A percentile compares a stretch with the other conserved stretches of the same genome.
Evolutionary conservation across 1,140 invertebrate genomes (phyloP).

Genomic region (Lethocerus indicus): DNA sequence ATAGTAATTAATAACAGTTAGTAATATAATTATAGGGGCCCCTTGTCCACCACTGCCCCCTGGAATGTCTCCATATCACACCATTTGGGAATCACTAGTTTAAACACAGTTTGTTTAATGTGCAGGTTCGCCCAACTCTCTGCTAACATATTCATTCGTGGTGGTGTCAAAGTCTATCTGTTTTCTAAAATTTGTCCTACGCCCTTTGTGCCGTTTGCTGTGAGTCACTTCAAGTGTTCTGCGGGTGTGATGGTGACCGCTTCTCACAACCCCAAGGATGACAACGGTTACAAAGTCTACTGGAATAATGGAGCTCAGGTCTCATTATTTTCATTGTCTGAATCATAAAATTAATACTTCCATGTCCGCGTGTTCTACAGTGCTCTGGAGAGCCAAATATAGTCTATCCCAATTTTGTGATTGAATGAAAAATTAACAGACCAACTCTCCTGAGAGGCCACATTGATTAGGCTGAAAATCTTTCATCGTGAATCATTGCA

Average conservation of each 20-base stretch:
- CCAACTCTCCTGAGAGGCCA: no score
- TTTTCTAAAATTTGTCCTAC: constrained; percentile 75
- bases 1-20: no score
- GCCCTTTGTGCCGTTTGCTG: constrained; percentile 78
- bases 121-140: constrained; percentile 81
- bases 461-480: no score
- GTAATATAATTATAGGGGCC: no score
- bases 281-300: constrained; percentile 99
- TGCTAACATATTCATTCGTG: constrained; percentile 61
- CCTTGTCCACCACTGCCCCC: no score
- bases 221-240: constrained; percentile 46
- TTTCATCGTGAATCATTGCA: no score
- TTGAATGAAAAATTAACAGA: no score
- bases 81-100: constrained; percentile 2
- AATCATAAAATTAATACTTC: no score
- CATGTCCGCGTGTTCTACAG: no score
- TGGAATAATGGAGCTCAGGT: constrained; percentile 84
- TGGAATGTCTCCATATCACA: background rate
- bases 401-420: no score
- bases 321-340: no score
- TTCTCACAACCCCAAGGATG: constrained; percentile 96
- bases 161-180: constrained; percentile 65
- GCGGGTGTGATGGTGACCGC: constrained; percentile 94
- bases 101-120: constrained; percentile 2
- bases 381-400: no score